Conservation (phyloP, 2,797 vertebrate species). For the Takifugu ocellatus region DNA sequence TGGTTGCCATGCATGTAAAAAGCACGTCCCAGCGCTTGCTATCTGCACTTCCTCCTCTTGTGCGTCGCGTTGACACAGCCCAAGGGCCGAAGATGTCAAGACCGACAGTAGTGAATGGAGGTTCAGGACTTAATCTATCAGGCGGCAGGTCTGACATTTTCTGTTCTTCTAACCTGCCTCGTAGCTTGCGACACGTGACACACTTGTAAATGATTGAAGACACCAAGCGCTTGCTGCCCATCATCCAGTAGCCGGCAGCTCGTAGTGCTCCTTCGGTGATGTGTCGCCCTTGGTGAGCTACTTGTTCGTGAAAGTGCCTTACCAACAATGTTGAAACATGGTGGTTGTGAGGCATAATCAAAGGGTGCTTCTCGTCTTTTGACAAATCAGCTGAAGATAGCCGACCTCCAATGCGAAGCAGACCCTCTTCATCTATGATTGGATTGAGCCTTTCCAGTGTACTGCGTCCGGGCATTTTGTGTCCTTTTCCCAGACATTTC, state of each 20-base stretch:
- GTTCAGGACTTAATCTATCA: background rate
- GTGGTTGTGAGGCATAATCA: background rate
- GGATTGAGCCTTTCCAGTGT: background rate
- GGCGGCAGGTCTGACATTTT: background rate
- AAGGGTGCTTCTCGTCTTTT: background rate
- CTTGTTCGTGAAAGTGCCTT: too few relatives aligned
- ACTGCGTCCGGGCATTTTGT: background rate
- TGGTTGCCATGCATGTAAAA: background rate
- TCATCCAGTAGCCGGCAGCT: background rate
- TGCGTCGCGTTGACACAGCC: background rate
- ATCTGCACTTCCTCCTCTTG: background rate
- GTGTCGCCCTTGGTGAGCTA: too few relatives aligned
- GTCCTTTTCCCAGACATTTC: background rate
- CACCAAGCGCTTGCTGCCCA: background rate
- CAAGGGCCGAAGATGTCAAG: background rate
- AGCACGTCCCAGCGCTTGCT: background rate
- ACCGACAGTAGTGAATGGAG: background rate
- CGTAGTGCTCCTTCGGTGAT: background rate
- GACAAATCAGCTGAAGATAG: background rate
- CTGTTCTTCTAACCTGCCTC: background rate
- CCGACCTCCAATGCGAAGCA: background rate
- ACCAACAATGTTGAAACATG: background rate
- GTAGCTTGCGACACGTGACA: background rate
- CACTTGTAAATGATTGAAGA: background rate
- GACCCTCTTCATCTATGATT: background rate